Conservation (phyloP, 2,113 vertebrate species). For the Laticauda laticaudata region DNA sequence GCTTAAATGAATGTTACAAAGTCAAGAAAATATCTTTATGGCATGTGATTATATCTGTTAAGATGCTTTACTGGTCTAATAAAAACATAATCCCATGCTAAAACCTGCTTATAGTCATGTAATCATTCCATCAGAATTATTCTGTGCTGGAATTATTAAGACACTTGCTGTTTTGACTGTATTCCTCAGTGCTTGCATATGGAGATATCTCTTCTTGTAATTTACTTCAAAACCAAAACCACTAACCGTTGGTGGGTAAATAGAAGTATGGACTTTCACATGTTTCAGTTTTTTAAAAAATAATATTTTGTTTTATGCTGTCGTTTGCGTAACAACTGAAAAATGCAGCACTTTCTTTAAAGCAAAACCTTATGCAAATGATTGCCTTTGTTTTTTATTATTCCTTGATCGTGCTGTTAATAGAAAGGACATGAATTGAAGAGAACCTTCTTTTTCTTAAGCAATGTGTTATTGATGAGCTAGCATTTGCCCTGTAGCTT, state of each 20-base stretch:
- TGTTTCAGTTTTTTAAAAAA: slow-evolving; percentile 39
- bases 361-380: slow-evolving; percentile 56
- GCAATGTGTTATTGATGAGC: slow-evolving; percentile 84
- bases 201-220: slow-evolving; percentile 6
- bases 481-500: slow-evolving; percentile 87
- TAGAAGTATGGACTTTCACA: slow-evolving; percentile 46
- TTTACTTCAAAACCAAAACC: slow-evolving; percentile 33
- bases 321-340: slow-evolving; percentile 24
- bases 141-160: not conserved
- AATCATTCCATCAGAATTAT: not conserved
- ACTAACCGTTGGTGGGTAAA: slow-evolving; percentile 35
- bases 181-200: slow-evolving; percentile 9
- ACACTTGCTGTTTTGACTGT: slow-evolving; percentile 14
- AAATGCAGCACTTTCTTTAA: slow-evolving; percentile 12
- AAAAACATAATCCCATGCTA: not conserved
- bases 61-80: not conserved
- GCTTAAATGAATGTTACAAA: not conserved
- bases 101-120: not conserved
- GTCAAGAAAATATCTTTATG: not conserved
- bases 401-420: slow-evolving; percentile 68
- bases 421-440: slow-evolving; percentile 74
- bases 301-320: slow-evolving; percentile 16
- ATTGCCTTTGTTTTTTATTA: slow-evolving; percentile 60
- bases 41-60: not conserved
- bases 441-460: slow-evolving; percentile 73